Evolutionary conservation across 2,888 invertebrate genomes (phyloP).

Genomic region (Latheticus oryzae): DNA sequence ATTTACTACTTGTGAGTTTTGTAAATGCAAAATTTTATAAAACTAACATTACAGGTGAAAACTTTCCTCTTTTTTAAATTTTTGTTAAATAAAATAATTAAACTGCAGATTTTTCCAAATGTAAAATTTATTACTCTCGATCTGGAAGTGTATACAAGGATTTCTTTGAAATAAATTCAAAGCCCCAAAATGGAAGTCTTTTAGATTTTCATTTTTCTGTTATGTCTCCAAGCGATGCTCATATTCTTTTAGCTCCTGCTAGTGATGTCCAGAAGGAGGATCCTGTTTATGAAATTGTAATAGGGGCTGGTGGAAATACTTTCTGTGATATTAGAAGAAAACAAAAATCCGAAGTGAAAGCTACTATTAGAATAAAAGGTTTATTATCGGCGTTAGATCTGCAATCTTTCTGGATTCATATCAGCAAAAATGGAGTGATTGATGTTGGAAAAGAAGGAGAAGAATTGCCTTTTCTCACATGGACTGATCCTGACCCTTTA

Average conservation of each 20-base stretch:
- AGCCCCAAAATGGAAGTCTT: slow-evolving; percentile 53
- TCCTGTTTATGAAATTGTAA: slow-evolving; percentile 78
- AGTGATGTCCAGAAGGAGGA: slow-evolving; percentile 65
- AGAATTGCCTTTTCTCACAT: slow-evolving; percentile 70
- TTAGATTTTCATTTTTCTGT: slow-evolving; percentile 76
- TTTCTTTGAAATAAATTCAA: slow-evolving; percentile 67
- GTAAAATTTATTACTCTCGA: slow-evolving; percentile 69
- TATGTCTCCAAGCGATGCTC: slow-evolving; percentile 75
- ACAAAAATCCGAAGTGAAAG: slow-evolving; percentile 70
- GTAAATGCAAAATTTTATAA: slow-evolving; percentile 40
- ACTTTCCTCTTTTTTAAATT: background rate
- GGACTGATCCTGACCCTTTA: slow-evolving; percentile 72
- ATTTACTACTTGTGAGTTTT: too few relatives aligned
- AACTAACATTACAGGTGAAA: slow-evolving; percentile 44
- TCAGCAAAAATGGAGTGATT: slow-evolving; percentile 71
- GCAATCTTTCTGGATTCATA: slow-evolving; percentile 75
- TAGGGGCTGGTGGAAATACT: slow-evolving; percentile 78
- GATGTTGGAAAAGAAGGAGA: slow-evolving; percentile 75
- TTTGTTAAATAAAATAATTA: background rate
- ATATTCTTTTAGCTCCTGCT: slow-evolving; percentile 73
- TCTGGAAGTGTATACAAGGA: slow-evolving; percentile 71
- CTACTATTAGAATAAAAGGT: slow-evolving; percentile 68
- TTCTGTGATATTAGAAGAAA: slow-evolving; percentile 75
- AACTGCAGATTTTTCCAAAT: slow-evolving; percentile 62
- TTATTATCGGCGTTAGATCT: slow-evolving; percentile 73